Base-by-base conservation (phyloP, 2,113 vertebrate species). In the Plecotus auritus region DNA sequence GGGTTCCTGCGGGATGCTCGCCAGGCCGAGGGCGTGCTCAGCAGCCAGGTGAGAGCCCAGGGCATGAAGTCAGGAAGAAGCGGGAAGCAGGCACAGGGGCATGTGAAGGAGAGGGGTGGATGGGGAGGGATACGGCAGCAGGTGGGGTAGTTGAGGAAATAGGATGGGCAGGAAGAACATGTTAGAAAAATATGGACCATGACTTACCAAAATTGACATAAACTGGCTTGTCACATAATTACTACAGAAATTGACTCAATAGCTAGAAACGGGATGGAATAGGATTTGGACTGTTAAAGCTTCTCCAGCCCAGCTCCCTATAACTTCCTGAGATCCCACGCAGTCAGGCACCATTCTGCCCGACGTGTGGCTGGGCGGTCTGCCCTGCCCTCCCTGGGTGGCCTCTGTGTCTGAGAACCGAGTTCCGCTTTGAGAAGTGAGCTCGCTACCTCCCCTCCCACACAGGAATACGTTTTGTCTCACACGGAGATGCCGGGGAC, bases 401-500 rank as follows among this genome's bases (percentile, higher is more conserved):
- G 47, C 13, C 4, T 28, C 59, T 12, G 0, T 2, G 2, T 74
- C 56, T 74, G 20, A 42, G 61, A 6, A 32, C 3, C 2, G 13
- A 90, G 0, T 59, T 92, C 42, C 6, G 80, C 66, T 95, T 93
- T 94, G 91, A 97, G 90, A 87, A 28, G 11, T 45, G 69, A 66
- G n/a, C 40, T 74, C 0, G 0, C 0, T 2, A 0, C 11, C n/a
- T 80, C 32, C 45, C 12, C 2, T 69, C 66, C 93, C 61, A 42
- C 11, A 12, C 97, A 99, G 99, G 99, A 99, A 88, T 99, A 99
- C 1, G 98, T 99, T 7, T 96, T 99, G 88, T 99, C 99, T 1
- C 99, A 99, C 98, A 99, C 99, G 37, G 99, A 99, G 98, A 99
- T 99, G 99, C 99, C 99, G 0, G 96, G 97, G 87, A 99, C 98